Percentiles rank a stretch among this genome's conserved stretches.
Evolutionary conservation across 2,888 invertebrate genomes (phyloP).

Genomic region (Carpatolechia fugitivella): DNA sequence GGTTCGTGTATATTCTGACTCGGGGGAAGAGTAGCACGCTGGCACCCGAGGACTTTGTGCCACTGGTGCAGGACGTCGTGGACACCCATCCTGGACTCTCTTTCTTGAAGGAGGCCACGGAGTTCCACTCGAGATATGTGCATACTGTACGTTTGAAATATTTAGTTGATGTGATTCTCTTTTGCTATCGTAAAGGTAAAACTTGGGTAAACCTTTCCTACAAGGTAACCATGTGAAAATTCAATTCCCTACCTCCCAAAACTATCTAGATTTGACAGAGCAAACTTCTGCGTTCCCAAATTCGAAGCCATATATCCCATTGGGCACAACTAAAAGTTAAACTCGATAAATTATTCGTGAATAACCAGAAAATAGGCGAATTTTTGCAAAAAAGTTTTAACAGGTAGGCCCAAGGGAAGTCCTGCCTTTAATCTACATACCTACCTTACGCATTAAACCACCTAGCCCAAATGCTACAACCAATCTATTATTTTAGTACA

Average conservation of each 20-base stretch:
- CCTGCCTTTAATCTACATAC: not conserved
- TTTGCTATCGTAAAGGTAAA: too few species aligned
- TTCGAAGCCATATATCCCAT: not conserved
- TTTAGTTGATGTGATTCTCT: too few species aligned
- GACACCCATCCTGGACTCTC: constrained; percentile 98
- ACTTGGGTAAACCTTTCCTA: not conserved
- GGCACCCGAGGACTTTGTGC: constrained; percentile 94
- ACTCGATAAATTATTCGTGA: not conserved
- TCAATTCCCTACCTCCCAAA: too few species aligned
- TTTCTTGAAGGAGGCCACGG: constrained; percentile 97
- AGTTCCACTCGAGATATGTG: constrained; percentile 99
- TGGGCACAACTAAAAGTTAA: not conserved
- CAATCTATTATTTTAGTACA: too few species aligned
- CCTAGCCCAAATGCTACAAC: not conserved
- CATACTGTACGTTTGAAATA: constrained; percentile 89
- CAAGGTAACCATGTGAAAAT: too few species aligned
- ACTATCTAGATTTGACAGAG: not conserved
- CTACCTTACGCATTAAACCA: not conserved
- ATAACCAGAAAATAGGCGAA: not conserved
- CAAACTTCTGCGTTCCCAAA: not conserved
- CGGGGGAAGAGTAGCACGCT: constrained; percentile 83
- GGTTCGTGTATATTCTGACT: constrained; percentile 92
- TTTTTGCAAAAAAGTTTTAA: not conserved
- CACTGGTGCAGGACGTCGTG: constrained; percentile 97
- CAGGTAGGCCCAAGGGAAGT: not conserved